Percentiles rank a stretch among this genome's conserved stretches.
phyloP scores from a whole-genome alignment of 2,888 invertebrate genomes.

The Tiliacea citrago region DNA sequence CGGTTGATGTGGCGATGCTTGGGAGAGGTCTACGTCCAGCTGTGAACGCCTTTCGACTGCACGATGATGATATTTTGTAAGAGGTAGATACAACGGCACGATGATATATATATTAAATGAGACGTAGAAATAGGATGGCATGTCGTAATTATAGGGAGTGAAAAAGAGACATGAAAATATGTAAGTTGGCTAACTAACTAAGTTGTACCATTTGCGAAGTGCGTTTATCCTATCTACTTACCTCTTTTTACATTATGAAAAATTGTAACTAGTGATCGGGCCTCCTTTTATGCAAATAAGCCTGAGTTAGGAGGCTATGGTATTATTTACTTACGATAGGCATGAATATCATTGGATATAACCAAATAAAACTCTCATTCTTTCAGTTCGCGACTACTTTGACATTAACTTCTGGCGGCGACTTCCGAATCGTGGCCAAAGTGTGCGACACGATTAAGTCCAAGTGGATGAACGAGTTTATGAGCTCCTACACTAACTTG shows the following conservation, averaged over 20 bases:
- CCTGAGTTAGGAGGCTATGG: background rate
- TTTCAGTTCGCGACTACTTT: conserved; percentile 57
- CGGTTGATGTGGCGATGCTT: background rate
- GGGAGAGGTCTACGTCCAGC: background rate
- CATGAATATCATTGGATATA: background rate
- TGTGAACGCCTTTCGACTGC: background rate
- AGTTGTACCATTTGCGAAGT: background rate
- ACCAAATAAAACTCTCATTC: background rate
- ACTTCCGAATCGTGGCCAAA: conserved; percentile 63
- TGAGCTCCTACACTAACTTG: conserved; percentile 64
- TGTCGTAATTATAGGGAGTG: background rate
- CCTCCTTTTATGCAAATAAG: background rate
- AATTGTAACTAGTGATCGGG: background rate
- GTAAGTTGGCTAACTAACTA: no score
- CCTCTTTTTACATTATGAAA: background rate
- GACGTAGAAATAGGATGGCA: no score
- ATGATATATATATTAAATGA: no score
- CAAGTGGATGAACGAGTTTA: conserved; percentile 69
- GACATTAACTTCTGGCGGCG: conserved; percentile 64
- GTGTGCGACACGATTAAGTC: conserved; percentile 63
- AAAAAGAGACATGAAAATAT: background rate
- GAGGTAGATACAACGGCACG: no score
- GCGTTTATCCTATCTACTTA: background rate
- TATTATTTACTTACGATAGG: background rate
- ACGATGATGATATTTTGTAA: background rate